Base-by-base conservation (phyloP, 2,797 vertebrate genomes). In the Micromesistius poutassou region DNA sequence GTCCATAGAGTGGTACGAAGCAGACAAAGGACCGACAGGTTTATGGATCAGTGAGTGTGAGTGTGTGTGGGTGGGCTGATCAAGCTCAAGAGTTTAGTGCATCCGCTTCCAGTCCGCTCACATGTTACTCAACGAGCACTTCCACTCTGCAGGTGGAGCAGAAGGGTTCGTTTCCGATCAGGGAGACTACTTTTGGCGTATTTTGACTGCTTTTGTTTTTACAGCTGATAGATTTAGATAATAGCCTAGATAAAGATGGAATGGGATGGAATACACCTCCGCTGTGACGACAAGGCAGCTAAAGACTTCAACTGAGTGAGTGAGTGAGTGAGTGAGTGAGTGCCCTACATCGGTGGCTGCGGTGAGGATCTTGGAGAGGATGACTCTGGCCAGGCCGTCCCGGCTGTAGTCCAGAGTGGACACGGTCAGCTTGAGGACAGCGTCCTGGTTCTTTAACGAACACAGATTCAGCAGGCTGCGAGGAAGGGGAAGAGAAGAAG, bases 381-480 rank as follows among this genome's bases (percentile, higher is more conserved):
- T 98, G 78, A 99, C 98, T 90, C 98, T 95, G 80, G 98, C 96
- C 83, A 99, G 93, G 31, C 98, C 98, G 77, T 99, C 98, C 87
- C 97, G 95, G 89, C 98, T 98, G 86, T 99, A 99, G 92, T 99
- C 98, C 92, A 99, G 93, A 82, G 97, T 98, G 87, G 98, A 97
- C 82, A 98, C 96, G 10, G 97, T 96, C 80, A 99, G 88, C 92
- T 99, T 99, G 83, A 99, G 90, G 90, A 99, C 94, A 81, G 97
- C 95, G 87, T 99, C 98, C 91, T 99, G 98, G 91, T 97, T 99
- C 95, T 99, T 99, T 91, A 98, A 91, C 74, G 97, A 97, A 88
- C 97, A 97, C 88, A 99, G 94, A 93, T 95, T 98, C 92, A 99
- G 95, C 89, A 99, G 96, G 95, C 98, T 98, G 85, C 42, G 80